phyloP scores from a whole-genome alignment of 2,113 vertebrate species.

The Pterophyllum scalare region DNA sequence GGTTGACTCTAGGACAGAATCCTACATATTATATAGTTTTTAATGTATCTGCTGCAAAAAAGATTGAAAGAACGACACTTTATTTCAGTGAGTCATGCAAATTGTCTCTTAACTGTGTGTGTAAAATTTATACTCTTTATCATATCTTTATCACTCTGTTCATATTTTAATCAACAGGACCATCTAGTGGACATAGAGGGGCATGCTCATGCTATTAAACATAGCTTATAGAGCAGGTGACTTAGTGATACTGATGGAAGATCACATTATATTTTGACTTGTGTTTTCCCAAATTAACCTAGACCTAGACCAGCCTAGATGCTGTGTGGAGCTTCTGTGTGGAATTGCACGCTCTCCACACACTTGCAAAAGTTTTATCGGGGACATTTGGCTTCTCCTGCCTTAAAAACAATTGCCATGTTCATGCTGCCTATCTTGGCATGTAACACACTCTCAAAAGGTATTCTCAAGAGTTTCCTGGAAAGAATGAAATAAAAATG shows the following conservation, averaged over 20 bases:
- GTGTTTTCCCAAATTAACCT: not conserved
- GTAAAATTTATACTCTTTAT: not conserved
- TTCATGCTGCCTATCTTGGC: no score
- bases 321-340: fast-evolving
- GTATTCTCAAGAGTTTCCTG: no score
- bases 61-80: no score
- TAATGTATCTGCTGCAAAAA: not conserved
- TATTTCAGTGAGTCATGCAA: not conserved
- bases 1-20: not conserved
- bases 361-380: not conserved
- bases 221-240: not conserved
- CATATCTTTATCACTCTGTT: no score
- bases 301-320: no score
- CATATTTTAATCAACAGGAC: constrained; percentile 44
- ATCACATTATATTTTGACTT: not conserved
- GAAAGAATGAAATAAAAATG: no score
- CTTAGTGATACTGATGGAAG: not conserved
- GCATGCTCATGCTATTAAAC: not conserved
- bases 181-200: constrained; percentile 61
- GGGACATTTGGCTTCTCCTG: not conserved
- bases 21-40: not conserved
- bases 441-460: no score
- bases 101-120: not conserved
- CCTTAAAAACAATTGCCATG: not conserved
- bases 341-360: not conserved